Evolutionary conservation across 1,140 invertebrate genomes (phyloP).

Genomic region (Scaptomyza hsui): DNA sequence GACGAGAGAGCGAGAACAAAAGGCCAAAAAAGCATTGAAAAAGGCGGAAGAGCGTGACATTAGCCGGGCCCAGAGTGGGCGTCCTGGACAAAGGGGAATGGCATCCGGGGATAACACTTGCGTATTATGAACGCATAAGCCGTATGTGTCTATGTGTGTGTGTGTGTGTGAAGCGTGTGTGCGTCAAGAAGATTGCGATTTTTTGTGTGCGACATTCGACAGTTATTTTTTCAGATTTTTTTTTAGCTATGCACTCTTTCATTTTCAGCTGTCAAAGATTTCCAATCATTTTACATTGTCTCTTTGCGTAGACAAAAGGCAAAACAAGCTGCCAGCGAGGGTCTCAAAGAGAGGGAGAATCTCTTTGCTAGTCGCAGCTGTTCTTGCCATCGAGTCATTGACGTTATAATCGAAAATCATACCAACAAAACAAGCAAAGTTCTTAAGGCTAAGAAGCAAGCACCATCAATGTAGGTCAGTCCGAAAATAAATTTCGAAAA

Average conservation of each 20-base stretch:
- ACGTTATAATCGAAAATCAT: conserved; percentile 74
- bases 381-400: conserved; percentile 53
- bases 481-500: conserved; percentile 69
- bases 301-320: conserved; percentile 41
- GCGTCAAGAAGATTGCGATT: conserved; percentile 28
- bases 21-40: conserved; percentile 27
- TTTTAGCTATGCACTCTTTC: conserved; percentile 20
- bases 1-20: conserved; percentile 32
- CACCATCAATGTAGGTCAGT: conserved; percentile 72
- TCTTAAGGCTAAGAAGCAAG: conserved; percentile 36
- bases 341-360: not conserved
- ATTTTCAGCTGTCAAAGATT: conserved; percentile 61
- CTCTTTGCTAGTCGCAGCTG: conserved; percentile 35
- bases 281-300: conserved; percentile 42
- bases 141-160: not conserved
- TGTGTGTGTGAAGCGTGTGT: not conserved
- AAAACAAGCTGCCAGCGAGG: conserved; percentile 15
- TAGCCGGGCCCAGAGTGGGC: conserved; percentile 31
- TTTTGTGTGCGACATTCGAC: conserved; percentile 45
- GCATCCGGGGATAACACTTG: not conserved
- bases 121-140: conserved; percentile 8
- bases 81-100: not conserved
- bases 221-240: conserved; percentile 29
- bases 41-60: conserved; percentile 53
- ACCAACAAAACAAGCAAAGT: conserved; percentile 33